Evolutionary conservation across 2,797 vertebrate genomes (phyloP), one percentile per base, ranked within the genome.

Genomic region (Channallabes apus): DNA sequence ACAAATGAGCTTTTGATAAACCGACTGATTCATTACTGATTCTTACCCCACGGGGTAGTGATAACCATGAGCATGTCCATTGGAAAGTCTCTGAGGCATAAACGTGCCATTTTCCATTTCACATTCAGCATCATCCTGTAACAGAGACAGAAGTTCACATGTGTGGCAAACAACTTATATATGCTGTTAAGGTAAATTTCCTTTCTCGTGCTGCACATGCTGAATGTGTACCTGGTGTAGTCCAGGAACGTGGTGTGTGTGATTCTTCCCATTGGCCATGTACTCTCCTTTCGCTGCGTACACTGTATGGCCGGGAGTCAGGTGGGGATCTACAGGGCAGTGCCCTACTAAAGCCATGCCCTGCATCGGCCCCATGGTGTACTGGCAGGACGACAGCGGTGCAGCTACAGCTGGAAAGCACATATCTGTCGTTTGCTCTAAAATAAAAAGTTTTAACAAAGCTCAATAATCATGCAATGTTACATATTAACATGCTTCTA

Each of bases 331-430:
- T 82, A 94, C 62, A 0, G 94, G 96, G 91, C 96, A 95, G 90
- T 94, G 96, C 27, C 96, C 95, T 0, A 80, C 94, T 88, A 96
- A 91, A 1, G 96, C 93, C 61, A 96, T 92, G 29, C 97, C 96
- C 89, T 96, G 95, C 78, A 99, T 93, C 0, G 97, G 97, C 38
- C 99, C 98, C 98, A 99, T 97, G 59, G 98, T 99, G 91, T 99
- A 99, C 88, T 98, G 98, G 91, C 98, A 99, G 7, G 98, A 96
- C 0, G 97, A 95, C 14, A 96, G 90, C 0, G 97, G 95, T 38
- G 96, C 84, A 2, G 95, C 93, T 72, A 96, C 92, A 71, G 95
- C 91, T 1, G 97, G 96, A 86, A 99, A 99, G 80, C 94, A 96
- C 94, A 99, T 91, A 88, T 98, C 97, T 0, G 97, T 92, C 0